phyloP scores from a whole-genome alignment of 2,113 vertebrate species.

The Typhlomys cinereus region DNA sequence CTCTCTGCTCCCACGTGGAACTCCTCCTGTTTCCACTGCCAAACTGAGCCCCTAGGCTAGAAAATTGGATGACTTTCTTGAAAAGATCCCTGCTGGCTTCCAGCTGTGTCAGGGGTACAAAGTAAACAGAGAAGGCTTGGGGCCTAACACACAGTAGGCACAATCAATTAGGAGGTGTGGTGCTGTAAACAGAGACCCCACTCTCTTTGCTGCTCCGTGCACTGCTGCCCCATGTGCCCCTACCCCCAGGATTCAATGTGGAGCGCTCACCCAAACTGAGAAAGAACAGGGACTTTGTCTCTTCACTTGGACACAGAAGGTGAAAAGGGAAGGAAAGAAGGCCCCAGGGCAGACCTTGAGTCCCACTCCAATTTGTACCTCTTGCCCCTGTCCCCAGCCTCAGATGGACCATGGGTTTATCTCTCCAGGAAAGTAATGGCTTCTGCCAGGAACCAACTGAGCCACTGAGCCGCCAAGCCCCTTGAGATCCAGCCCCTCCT shows the following conservation, averaged over 20 bases:
- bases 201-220: neutral
- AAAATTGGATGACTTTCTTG: slow-evolving; percentile 60
- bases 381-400: slow-evolving; percentile 45
- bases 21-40: slow-evolving; percentile 23
- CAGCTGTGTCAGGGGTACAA: slow-evolving; percentile 56
- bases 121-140: slow-evolving; percentile 41
- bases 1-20: neutral
- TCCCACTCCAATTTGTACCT: slow-evolving; percentile 17
- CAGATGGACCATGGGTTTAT: slow-evolving; percentile 64
- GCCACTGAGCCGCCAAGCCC: slow-evolving; percentile 63
- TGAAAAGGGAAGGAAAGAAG: neutral
- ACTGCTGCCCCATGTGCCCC: neutral
- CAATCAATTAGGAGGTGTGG: neutral
- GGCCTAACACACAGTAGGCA: slow-evolving; percentile 41
- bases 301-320: slow-evolving; percentile 19
- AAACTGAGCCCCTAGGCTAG: slow-evolving; percentile 8
- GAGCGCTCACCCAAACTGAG: neutral
- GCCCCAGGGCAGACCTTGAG: neutral
- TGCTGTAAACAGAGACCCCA: neutral
- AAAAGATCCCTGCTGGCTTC: slow-evolving; percentile 69
- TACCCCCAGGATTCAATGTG: neutral
- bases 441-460: slow-evolving; percentile 69
- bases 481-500: slow-evolving; percentile 7
- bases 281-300: neutral
- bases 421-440: slow-evolving; percentile 76